phyloP scores from a whole-genome alignment of 2,113 vertebrate species.

The Struthidea cinerea region DNA sequence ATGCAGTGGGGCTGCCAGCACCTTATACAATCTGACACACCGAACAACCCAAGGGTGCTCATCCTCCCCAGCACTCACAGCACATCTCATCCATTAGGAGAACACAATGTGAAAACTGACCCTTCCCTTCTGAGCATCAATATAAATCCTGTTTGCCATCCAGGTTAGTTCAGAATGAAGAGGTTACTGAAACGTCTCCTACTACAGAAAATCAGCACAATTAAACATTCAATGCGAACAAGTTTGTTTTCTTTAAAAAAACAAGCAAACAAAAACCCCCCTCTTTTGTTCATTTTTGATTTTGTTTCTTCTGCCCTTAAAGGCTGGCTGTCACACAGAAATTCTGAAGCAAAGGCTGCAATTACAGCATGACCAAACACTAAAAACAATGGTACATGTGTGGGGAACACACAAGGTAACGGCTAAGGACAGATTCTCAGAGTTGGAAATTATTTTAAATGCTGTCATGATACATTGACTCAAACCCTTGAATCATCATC shows the following conservation, averaged over 20 bases:
- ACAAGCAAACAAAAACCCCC: background rate
- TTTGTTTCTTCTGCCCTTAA: background rate
- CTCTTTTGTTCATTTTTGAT: background rate
- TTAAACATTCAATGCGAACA: background rate
- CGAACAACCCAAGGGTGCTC: conserved; percentile 30
- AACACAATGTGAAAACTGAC: conserved; percentile 41
- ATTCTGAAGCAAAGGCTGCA: background rate
- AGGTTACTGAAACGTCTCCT: background rate
- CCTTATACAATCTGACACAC: conserved; percentile 54
- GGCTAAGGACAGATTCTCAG: background rate
- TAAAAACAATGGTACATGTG: background rate
- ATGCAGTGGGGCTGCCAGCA: conserved; percentile 4
- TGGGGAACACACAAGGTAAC: background rate
- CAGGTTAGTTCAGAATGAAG: background rate
- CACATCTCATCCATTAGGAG: background rate
- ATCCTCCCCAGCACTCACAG: conserved; percentile 24
- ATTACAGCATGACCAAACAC: background rate
- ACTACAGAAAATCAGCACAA: background rate
- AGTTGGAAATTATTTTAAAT: background rate
- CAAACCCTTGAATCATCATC: background rate
- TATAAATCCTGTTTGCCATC: background rate
- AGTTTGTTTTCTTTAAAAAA: background rate
- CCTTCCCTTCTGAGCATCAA: background rate
- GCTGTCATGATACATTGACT: background rate
- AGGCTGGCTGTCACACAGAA: background rate